Evolutionary conservation across 2,113 vertebrate genomes (phyloP).

Genomic region (Eretmochelys imbricata): DNA sequence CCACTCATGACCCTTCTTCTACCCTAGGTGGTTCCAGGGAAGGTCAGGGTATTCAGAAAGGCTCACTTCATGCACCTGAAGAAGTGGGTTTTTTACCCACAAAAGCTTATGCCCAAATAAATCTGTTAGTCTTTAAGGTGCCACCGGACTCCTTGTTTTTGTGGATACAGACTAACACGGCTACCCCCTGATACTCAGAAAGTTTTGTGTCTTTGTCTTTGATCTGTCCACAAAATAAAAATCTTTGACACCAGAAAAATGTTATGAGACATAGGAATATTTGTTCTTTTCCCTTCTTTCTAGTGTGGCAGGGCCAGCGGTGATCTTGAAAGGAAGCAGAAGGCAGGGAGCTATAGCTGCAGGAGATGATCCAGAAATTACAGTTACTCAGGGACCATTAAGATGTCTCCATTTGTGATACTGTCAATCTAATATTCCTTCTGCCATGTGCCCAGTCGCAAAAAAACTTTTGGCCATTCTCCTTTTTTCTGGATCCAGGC

Average conservation of each 20-base stretch:
- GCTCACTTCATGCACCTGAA: too few species aligned
- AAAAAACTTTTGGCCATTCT: not conserved
- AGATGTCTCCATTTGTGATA: not conserved
- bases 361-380: not conserved
- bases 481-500: not conserved
- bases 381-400: not conserved
- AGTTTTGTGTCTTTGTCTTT: not conserved
- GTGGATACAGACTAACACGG: too few species aligned
- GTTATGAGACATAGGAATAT: not conserved
- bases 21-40: not conserved
- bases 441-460: fast-evolving
- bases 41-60: not conserved
- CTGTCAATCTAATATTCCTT: not conserved
- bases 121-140: too few species aligned
- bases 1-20: not conserved
- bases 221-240: not conserved
- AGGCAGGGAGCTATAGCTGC: not conserved
- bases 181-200: too few species aligned
- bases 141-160: too few species aligned
- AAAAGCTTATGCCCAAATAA: too few species aligned
- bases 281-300: not conserved
- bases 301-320: not conserved
- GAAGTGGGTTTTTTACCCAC: too few species aligned
- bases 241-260: not conserved
- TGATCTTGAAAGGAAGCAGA: not conserved